phyloP scores from a whole-genome alignment of 2,888 invertebrate species.

The Ophion ventricosus region DNA sequence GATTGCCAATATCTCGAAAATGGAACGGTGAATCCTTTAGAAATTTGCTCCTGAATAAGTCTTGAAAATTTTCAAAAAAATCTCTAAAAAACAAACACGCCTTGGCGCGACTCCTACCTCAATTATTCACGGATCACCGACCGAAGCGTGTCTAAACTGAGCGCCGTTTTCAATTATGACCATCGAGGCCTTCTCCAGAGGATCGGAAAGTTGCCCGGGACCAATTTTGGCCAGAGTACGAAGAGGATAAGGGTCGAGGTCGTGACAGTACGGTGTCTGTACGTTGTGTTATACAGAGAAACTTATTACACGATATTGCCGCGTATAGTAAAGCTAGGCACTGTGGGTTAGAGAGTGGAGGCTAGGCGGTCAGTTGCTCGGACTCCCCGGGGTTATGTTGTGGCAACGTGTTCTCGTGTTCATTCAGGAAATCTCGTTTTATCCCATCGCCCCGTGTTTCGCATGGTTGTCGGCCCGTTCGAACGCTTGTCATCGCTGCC shows the following conservation, averaged over 20 bases:
- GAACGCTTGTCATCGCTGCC: slow-evolving; percentile 30
- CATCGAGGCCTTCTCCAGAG: slow-evolving; percentile 35
- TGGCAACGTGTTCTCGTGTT: slow-evolving; percentile 15
- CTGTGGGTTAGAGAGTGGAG: no score
- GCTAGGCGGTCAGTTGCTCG: slow-evolving; percentile 8
- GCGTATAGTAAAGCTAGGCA: neutral
- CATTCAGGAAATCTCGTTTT: slow-evolving; percentile 43
- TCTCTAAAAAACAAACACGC: no score
- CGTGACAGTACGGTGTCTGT: slow-evolving; percentile 35
- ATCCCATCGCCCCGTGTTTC: slow-evolving; percentile 40
- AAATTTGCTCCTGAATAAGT: no score
- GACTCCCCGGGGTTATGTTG: slow-evolving; percentile 45
- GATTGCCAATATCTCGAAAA: no score
- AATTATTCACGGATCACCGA: neutral
- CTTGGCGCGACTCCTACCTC: no score
- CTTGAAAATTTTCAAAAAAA: no score
- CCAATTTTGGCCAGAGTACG: slow-evolving; percentile 7
- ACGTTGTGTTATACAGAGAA: slow-evolving; percentile 33
- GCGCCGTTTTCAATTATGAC: slow-evolving; percentile 11
- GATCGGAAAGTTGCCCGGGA: slow-evolving; percentile 41
- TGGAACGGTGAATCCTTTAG: no score
- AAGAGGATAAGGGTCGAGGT: slow-evolving; percentile 58
- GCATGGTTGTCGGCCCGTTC: slow-evolving; percentile 30
- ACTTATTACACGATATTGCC: neutral
- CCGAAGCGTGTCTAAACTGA: neutral